Evolutionary conservation across 2,113 vertebrate genomes (phyloP), one percentile per base, ranked within the genome.

Genomic region (Macheiramphus alcinus): DNA sequence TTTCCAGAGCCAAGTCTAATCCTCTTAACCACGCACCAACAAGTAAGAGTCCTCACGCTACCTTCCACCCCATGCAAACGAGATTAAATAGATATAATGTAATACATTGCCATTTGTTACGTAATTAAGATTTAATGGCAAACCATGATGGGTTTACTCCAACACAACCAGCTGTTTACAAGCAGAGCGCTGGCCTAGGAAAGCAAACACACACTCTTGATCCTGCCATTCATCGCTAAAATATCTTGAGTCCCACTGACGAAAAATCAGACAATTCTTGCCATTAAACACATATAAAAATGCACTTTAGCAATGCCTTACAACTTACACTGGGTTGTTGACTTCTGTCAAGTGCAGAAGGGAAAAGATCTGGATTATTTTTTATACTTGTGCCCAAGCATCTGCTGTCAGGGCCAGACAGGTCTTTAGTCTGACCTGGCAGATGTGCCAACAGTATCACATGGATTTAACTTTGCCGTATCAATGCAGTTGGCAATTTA

Each of bases 81-180:
- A 58, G 38, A 58, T 50, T 21, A 17, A 81, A 67, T 5, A 91
- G 58, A 65, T 59, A 56, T 4, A 34, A 65, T 12, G 15, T 15
- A 88, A 80, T 48, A 47, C 27, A 45, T 26, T 32, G 58, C 45
- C 32, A 10, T 29, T 74, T 74, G 67, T 53, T 76, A 85, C 53
- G 47, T 78, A 86, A 94, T 84, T 61, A 88, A 66, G 43, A 65
- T 47, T 88, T 92, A 94, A 79, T 32, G 16, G 56, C 55, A 71
- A 88, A 32, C n/a, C 29, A 17, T 9, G 34, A 86, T 3, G 23
- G 82, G 63, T 80, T 90, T 62, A 27, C 38, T 78, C 43, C 52
- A 79, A 62, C 61, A 80, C 43, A 70, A 43, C 8, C 61, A 65
- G n/a, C 23, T 80, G 70, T 55, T 86, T 25, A 65, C 13, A 36